Base-by-base conservation (phyloP, 37 sponge, comb jelly and placozoan genomes). In the Aphrocallistes beatrix region DNA sequence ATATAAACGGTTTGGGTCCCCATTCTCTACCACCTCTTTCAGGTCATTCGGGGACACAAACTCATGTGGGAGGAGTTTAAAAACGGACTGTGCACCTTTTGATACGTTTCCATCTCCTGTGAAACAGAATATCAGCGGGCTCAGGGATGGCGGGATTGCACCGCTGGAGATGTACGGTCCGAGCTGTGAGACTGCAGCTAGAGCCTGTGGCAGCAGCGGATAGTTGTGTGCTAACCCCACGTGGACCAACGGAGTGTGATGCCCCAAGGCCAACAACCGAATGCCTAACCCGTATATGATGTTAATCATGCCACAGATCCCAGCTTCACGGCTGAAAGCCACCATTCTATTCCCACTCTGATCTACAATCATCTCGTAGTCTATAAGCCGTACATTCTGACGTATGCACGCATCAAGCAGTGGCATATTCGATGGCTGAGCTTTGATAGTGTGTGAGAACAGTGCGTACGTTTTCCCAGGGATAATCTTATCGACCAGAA, bases 361-460 rank as follows among this genome's bases (percentile, higher is more conserved):
- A 51, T 92, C 88, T 1, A 90, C 38, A 39, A 98, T 87, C 50
- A 86, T 88, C 87, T 98, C 99, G 39, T 98, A 98, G 87, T 98
- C 99, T 13, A 98, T 83, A 23, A 98, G 85, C 34, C 94, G 87
- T 28, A 98, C 87, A 6, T 87, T 85, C 93, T 94, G 93, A 42
- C 91, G 60, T 9, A 98, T 28, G 39, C 93, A 42, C 23, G 91
- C 91, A 51, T 95, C 96, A 39, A 98, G 84, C 37, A 98, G 88
- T 0, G 90, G 88, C 96, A 98, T 95, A 82, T 93, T 94, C 23
- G 90, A 94, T 48, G 89, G 83, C 88, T 98, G 99, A 9, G 93
- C 99, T 40, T 98, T 98, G 84, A 95, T 94, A 38, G 99, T 98
- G 91, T 98, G 99, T 0, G 99, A 98, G 87, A 98, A 98, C 89